Evolutionary conservation across 2,888 invertebrate genomes (phyloP), one percentile per base, ranked within the genome.

Genomic region (Cephalotes varians): DNA sequence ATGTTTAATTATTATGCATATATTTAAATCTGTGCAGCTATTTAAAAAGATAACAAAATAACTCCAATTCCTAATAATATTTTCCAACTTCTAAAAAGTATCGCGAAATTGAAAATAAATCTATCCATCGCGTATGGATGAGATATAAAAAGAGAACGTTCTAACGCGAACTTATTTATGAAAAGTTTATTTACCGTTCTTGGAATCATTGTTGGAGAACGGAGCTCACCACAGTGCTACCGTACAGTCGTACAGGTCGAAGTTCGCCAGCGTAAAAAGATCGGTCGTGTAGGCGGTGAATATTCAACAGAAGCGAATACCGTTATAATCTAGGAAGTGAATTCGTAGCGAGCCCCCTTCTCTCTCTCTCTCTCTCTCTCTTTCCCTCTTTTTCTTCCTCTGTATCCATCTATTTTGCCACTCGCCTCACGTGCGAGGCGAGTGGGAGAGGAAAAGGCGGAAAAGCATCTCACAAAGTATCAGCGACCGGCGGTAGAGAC

Each of bases 401-500:
- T 64, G n/a, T n/a, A 2, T 34, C 25, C 9, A 51, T 65, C 18
- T 56, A 21, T 77, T 56, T 69, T 54, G 69, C 47, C 12, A n/a
- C 25, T 40, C 34, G 10, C 6, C 40, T 82, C 79, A 65, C 79
- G 67, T 60, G 67, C 80, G 12, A 67, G 49, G 60, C 37, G 25
- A 67, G 40, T 28, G 37, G 37, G 56, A 76, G 65, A 67, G 67
- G 40, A 60, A 79, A 51, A 69, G 71, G 44, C 77, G 58, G 67
- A 82, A 82, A 67, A 69, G 67, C 60, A 82, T 79, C 58, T 71
- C 37, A 62, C 60, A 80, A 82, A 82, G 71, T 82, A 82, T 82
- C 82, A 71, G 54, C 77, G 51, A 49, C 51, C 47, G 34, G 34
- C 77, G 44, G 69, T 71, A 47, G 40, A 81, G 56, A 82, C 81